A percentile compares a stretch with the other conserved stretches of the same genome.
Conservation (phyloP, 2,113 vertebrate species). For the Calypte anna region DNA sequence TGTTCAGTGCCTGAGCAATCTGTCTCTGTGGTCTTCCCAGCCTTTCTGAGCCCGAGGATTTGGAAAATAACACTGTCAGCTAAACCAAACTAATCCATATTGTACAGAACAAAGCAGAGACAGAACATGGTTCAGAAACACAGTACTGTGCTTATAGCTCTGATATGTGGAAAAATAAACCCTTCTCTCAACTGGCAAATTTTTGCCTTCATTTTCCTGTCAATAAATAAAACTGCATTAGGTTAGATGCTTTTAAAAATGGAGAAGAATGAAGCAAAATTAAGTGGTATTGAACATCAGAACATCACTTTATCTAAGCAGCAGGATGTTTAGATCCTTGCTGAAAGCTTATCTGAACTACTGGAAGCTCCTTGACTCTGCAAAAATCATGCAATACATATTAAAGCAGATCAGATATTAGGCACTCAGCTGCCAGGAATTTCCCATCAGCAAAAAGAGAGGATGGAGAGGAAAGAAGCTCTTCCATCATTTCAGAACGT, state of each 20-base stretch:
- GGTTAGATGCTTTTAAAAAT: neutral
- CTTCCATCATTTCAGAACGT: neutral
- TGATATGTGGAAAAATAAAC: neutral
- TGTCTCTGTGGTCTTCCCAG: neutral
- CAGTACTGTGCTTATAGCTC: neutral
- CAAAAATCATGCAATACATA: conserved; percentile 16
- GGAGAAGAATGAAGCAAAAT: neutral
- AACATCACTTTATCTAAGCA: neutral
- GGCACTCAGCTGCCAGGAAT: neutral
- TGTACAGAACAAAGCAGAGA: neutral
- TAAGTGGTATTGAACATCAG: neutral
- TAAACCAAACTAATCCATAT: neutral
- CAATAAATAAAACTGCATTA: conserved; percentile 6
- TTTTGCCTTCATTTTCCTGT: neutral
- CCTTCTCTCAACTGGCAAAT: neutral
- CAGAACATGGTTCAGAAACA: neutral
- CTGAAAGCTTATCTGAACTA: neutral
- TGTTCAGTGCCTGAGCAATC: neutral
- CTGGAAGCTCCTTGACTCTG: neutral
- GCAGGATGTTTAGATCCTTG: neutral
- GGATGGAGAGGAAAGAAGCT: neutral
- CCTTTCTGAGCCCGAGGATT: neutral
- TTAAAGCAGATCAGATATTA: conserved; percentile 29
- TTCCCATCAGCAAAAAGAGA: neutral
- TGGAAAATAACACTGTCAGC: neutral